Evolutionary conservation across 2,888 invertebrate genomes (phyloP), one percentile per base, ranked within the genome.

Genomic region (Trilocha varians): DNA sequence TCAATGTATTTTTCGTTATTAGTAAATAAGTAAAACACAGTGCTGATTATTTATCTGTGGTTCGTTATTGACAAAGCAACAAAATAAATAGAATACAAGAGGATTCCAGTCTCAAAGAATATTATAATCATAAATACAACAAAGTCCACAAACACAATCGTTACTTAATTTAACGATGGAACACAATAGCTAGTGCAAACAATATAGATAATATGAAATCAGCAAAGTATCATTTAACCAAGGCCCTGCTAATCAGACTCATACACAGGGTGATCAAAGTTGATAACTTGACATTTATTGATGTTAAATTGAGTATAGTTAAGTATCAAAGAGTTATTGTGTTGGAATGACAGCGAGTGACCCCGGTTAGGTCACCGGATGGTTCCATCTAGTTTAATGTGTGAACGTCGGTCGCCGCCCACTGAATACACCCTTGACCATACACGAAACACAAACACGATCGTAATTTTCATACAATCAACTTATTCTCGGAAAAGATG

Each of bases 291-390:
- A 46, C 50, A 49, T 49, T 45, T 38, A 41, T 43, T 49, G 50
- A 53, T 49, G 47, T 49, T 49, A 55, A 57, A 54, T 51, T 54
- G 51, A 50, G 43, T 48, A 42, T 45, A 50, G 45, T 34, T 40
- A 38, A 50, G 41, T 48, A 47, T 53, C 50, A 62, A 59, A 60
- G 59, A 59, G 52, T 49, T 56, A 53, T 57, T 58, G 64, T 57
- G 55, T 57, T 49, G 52, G 61, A 63, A 57, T 62, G 64, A 63
- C 60, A 65, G 59, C 54, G 55, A 59, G 59, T 64, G 65, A 67
- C 65, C 68, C 61, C 61, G 42, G 57, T 54, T 53, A 57, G 57
- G 61, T 62, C 59, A 55, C 62, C 68, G 67, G 66, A 69, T 58
- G 65, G 57, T 57, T 50, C 55, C 54, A 56, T 63, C 61, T 66